These are phyloP conservation scores for Danio jaintianensis DNA, from an alignment of 2,797 vertebrate species.

Conservation along the genomic window DNA sequence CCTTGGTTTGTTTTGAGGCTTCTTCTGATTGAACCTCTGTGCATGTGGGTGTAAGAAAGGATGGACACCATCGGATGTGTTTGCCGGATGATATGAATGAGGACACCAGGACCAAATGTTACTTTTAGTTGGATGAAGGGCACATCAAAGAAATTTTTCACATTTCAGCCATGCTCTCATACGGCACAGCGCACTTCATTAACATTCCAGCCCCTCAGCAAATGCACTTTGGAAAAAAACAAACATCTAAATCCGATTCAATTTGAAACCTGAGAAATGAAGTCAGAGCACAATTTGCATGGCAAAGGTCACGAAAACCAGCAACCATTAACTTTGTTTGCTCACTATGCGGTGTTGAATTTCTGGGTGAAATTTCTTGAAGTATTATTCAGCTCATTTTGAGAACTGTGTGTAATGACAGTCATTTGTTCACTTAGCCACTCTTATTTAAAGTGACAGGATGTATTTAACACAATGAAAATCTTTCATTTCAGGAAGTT, in stretches of 20 bases:
- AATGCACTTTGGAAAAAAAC: slow-evolving; percentile 20
- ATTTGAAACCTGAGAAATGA: slow-evolving; percentile 38
- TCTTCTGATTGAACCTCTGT: neutral
- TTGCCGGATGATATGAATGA: slow-evolving; percentile 7
- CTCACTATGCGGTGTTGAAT: neutral
- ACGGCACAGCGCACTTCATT: slow-evolving; percentile 14
- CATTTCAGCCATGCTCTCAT: slow-evolving; percentile 29
- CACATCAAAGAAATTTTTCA: slow-evolving; percentile 44
- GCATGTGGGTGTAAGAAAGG: neutral
- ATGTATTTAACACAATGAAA: neutral
- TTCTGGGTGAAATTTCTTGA: slow-evolving; percentile 39
- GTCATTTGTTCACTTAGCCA: slow-evolving; percentile 15
- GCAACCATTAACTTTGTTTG: slow-evolving; percentile 50
- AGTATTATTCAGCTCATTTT: slow-evolving; percentile 24
- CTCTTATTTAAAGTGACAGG: slow-evolving; percentile 30
- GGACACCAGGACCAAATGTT: slow-evolving; percentile 13
- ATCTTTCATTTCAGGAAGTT: neutral
- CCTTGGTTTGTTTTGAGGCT: neutral
- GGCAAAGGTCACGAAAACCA: slow-evolving; percentile 24
- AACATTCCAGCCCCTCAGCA: slow-evolving; percentile 32
- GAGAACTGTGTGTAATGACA: slow-evolving; percentile 23
- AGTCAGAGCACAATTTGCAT: slow-evolving; percentile 15
- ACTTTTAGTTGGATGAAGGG: slow-evolving; percentile 16
- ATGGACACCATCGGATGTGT: neutral
- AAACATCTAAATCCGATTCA: neutral